A percentile compares a stretch with the other conserved stretches of the same genome.
Evolutionary conservation across 1,140 invertebrate species (phyloP).

Genomic region (Cotesia vestalis): DNA sequence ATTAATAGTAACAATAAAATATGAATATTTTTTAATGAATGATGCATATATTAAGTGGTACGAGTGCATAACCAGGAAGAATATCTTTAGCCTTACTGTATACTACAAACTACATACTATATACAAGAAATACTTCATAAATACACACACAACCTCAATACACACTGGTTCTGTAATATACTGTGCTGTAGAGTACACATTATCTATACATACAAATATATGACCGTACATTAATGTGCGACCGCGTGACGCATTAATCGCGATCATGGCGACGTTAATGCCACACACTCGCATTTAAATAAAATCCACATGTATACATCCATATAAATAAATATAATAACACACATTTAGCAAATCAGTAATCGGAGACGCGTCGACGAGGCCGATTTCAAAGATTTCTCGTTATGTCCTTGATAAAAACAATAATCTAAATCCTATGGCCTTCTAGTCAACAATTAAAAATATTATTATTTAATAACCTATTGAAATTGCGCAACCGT

Average conservation of each 20-base stretch:
- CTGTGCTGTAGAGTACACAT: conserved; percentile 6
- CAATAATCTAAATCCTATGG: conserved; percentile 7
- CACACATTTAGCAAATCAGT: neutral
- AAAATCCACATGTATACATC: neutral
- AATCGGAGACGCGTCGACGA: conserved; percentile 30
- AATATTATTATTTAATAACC: too few relatives aligned
- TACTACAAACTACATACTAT: neutral
- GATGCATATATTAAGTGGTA: conserved; percentile 47
- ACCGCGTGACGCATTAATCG: conserved; percentile 25
- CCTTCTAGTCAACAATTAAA: neutral
- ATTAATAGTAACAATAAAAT: too few relatives aligned
- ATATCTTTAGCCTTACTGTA: conserved; percentile 32
- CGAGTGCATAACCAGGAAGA: conserved; percentile 47
- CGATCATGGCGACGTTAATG: neutral
- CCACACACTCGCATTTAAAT: conserved; percentile 2
- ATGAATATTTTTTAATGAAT: conserved; percentile 34
- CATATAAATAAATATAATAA: neutral
- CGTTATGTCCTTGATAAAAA: conserved; percentile 21
- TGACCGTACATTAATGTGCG: conserved; percentile 14
- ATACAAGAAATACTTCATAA: neutral
- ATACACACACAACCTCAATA: too few relatives aligned
- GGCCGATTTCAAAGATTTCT: conserved; percentile 17
- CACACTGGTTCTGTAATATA: neutral
- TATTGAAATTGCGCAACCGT: too few relatives aligned
- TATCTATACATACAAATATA: conserved; percentile 8